Evolutionary conservation across 1,140 invertebrate genomes (phyloP).

Genomic region (Drosophila hydei): DNA sequence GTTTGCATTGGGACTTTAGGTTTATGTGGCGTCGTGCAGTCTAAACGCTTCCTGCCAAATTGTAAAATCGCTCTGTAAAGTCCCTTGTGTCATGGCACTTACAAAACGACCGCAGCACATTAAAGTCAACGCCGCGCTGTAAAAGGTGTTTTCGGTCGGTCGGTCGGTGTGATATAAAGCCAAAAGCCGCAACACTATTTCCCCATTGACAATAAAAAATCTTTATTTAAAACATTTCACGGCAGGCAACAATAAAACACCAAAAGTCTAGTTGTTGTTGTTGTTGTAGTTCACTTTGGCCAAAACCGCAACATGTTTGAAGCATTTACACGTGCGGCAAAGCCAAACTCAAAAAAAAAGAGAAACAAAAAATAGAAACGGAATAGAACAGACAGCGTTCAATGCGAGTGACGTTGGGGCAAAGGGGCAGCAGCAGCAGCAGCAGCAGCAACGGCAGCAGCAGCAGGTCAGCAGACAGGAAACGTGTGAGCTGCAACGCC

Average conservation of each 20-base stretch:
- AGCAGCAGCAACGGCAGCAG: not conserved
- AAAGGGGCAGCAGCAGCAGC: constrained; percentile 13
- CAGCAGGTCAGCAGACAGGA: constrained; percentile 50
- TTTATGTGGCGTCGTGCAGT: constrained; percentile 59
- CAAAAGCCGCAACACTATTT: constrained; percentile 77
- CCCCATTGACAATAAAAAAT: constrained; percentile 81
- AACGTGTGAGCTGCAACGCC: constrained; percentile 42
- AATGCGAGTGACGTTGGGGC: constrained; percentile 18
- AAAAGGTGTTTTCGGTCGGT: constrained; percentile 47
- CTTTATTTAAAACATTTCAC: constrained; percentile 82
- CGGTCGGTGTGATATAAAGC: constrained; percentile 59
- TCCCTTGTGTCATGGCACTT: constrained; percentile 65
- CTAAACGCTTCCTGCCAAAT: constrained; percentile 55
- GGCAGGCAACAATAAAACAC: constrained; percentile 75
- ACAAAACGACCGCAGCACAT: constrained; percentile 57
- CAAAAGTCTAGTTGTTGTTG: constrained; percentile 46
- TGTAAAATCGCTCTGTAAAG: constrained; percentile 16
- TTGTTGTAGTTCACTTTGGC: constrained; percentile 17
- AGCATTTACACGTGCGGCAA: constrained; percentile 78
- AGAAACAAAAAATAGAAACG: constrained; percentile 15
- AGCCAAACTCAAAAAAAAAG: constrained; percentile 59
- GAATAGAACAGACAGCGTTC: constrained; percentile 54
- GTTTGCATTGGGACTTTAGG: not conserved
- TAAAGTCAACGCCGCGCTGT: constrained; percentile 58
- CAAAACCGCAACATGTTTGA: constrained; percentile 81